These are phyloP conservation scores for Cyprinodon brontotheroides DNA, from an alignment of 2,113 vertebrate species.

Conservation along the genomic window DNA sequence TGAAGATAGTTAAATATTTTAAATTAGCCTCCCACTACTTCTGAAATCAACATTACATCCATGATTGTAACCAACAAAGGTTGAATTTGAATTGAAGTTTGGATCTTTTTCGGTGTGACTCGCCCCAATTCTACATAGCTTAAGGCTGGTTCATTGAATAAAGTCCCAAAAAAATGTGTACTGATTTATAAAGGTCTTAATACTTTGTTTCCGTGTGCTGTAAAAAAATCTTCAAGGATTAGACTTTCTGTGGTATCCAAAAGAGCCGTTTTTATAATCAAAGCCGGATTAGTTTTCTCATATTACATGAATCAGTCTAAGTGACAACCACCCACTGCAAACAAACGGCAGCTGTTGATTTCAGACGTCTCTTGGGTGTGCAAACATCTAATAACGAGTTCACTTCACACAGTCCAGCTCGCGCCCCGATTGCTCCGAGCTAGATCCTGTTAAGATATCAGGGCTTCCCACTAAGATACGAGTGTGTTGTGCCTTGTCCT, in stretches of 20 bases:
- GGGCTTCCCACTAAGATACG: slow-evolving; percentile 47
- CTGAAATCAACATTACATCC: no score
- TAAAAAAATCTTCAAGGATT: slow-evolving; percentile 12
- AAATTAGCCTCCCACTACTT: no score
- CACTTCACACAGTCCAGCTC: slow-evolving; percentile 6
- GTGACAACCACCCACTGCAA: slow-evolving; percentile 35
- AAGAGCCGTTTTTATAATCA: slow-evolving; percentile 36
- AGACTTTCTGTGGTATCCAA: neutral
- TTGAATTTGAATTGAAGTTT: neutral
- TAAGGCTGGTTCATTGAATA: neutral
- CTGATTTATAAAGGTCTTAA: neutral
- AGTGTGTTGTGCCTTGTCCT: slow-evolving; percentile 51
- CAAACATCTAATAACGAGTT: slow-evolving; percentile 40
- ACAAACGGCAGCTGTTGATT: slow-evolving; percentile 25
- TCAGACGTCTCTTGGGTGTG: slow-evolving; percentile 9
- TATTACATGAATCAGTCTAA: slow-evolving; percentile 41
- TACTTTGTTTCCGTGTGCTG: slow-evolving; percentile 4
- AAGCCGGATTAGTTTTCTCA: slow-evolving; percentile 35
- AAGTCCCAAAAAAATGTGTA: neutral
- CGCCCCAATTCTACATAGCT: neutral
- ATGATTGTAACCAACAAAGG: neutral
- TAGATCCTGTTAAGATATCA: slow-evolving; percentile 75
- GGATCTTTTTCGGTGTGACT: neutral
- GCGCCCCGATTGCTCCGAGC: slow-evolving; percentile 53
- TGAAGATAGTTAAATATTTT: no score